Evolutionary conservation across 2,888 invertebrate species (phyloP).

Genomic region (Drosophila crucigera): DNA sequence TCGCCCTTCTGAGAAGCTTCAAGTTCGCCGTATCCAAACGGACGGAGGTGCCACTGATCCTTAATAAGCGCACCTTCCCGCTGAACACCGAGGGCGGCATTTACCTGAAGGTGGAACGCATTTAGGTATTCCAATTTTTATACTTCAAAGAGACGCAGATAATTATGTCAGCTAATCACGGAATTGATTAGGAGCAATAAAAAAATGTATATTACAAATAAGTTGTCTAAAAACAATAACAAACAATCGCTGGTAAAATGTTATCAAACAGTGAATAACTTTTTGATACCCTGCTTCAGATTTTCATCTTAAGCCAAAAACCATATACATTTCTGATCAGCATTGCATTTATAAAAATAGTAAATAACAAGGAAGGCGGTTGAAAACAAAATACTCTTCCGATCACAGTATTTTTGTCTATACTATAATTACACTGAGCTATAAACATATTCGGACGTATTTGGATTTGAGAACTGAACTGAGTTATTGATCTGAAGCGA

Average conservation of each 20-base stretch:
- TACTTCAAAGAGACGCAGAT: not conserved
- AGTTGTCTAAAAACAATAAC: accelerated
- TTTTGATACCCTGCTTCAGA: no score
- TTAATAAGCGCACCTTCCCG: conserved; percentile 25
- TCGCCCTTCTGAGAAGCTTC: conserved; percentile 45
- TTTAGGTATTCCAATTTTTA: not conserved
- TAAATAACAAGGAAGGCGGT: not conserved
- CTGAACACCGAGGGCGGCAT: conserved; percentile 46
- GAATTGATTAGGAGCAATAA: not conserved
- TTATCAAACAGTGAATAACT: no score
- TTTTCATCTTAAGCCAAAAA: no score
- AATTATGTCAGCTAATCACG: not conserved
- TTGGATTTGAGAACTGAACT: not conserved
- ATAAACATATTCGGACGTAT: not conserved
- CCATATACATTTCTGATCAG: no score
- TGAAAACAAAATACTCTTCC: not conserved
- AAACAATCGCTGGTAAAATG: no score
- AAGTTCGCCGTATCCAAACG: conserved; percentile 46
- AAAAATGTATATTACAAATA: no score
- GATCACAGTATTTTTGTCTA: not conserved
- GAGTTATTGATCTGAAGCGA: no score
- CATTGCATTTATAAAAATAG: not conserved
- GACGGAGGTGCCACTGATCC: conserved; percentile 45
- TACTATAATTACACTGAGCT: not conserved
- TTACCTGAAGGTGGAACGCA: conserved; percentile 54